A percentile compares a stretch with the other conserved stretches of the same genome.
Conservation (phyloP, 1,140 invertebrate species). For the Drosophila neocordata region DNA sequence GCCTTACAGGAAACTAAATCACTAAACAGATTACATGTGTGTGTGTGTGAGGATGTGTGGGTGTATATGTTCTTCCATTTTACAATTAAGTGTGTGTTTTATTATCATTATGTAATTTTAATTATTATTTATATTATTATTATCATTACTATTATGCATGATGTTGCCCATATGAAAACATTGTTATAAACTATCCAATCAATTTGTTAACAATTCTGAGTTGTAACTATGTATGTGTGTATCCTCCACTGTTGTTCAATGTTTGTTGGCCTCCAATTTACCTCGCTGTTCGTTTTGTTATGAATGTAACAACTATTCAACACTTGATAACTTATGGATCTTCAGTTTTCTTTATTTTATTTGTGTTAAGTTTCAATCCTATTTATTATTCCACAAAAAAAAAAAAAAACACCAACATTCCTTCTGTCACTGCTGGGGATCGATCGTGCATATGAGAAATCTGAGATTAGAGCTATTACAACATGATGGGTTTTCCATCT, state of each 20-base stretch:
- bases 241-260: slow-evolving; percentile 13
- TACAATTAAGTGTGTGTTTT: slow-evolving; percentile 38
- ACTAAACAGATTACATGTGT: slow-evolving; percentile 35
- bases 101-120: slow-evolving; percentile 26
- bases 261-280: slow-evolving; percentile 9
- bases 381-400: background rate
- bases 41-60: slow-evolving; percentile 23
- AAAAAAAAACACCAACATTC: background rate
- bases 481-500: slow-evolving; percentile 5
- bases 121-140: slow-evolving; percentile 34
- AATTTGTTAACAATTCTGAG: slow-evolving; percentile 68
- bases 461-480: slow-evolving; percentile 9
- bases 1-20: slow-evolving; percentile 19
- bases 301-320: slow-evolving; percentile 73
- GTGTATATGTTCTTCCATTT: slow-evolving; percentile 20
- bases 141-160: slow-evolving; percentile 43
- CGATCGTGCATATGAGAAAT: background rate
- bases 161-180: slow-evolving; percentile 53
- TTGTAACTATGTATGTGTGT: slow-evolving; percentile 19
- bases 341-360: background rate
- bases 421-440: background rate
- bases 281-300: slow-evolving; percentile 28
- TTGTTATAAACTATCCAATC: slow-evolving; percentile 66
- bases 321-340: slow-evolving; percentile 59
- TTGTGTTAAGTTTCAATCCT: background rate